phyloP scores from a whole-genome alignment of 2,113 vertebrate genomes.

The Scartelaos histophorus region DNA sequence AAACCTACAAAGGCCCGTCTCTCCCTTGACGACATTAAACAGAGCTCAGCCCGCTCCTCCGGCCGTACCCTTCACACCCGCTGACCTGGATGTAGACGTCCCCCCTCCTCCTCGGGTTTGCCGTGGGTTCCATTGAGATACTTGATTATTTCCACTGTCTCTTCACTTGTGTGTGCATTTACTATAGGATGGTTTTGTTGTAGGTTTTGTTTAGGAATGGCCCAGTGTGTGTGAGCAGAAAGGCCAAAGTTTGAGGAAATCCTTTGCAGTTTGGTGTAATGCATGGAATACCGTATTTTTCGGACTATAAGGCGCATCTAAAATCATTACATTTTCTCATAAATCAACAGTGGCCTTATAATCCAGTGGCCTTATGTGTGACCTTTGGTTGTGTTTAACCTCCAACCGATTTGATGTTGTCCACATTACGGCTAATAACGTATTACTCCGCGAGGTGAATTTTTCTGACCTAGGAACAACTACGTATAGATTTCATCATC shows the following conservation, averaged over 20 bases:
- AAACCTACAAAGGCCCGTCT: slow-evolving; percentile 56
- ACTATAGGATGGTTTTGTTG: not conserved
- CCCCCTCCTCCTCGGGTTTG: slow-evolving; percentile 16
- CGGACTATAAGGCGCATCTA: no score
- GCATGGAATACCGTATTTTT: not conserved
- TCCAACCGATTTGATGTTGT: no score
- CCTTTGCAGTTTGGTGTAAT: not conserved
- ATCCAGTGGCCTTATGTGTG: no score
- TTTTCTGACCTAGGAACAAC: no score
- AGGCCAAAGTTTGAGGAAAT: not conserved
- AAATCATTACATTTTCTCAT: no score
- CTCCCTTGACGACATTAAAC: slow-evolving; percentile 60
- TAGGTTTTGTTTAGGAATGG: not conserved
- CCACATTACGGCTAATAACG: no score
- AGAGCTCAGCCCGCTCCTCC: slow-evolving; percentile 30
- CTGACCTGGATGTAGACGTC: slow-evolving; percentile 27
- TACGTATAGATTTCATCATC: no score
- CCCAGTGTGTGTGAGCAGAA: not conserved
- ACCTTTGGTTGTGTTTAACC: no score
- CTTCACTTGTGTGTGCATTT: not conserved
- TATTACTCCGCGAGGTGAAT: no score
- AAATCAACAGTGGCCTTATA: no score
- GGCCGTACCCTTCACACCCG: not conserved
- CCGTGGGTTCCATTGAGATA: slow-evolving; percentile 29
- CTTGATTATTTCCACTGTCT: slow-evolving; percentile 12